Conservation (phyloP, 2,888 invertebrate species). For the Leucoptera coffeella region DNA sequence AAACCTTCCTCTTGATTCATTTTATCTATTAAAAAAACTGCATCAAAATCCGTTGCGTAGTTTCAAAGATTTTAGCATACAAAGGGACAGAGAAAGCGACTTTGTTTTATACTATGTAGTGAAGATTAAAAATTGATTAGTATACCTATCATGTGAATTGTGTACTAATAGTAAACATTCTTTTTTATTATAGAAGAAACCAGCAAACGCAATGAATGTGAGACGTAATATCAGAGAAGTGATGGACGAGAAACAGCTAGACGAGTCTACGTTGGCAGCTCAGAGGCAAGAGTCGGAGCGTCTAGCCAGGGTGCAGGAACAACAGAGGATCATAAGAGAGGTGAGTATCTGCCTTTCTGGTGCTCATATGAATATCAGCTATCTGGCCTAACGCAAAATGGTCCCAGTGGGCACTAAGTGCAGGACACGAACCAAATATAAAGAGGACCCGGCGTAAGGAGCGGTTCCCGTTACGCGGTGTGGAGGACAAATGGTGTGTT, state of each 20-base stretch:
- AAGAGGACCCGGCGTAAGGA: too few relatives aligned
- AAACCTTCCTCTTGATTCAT: background rate
- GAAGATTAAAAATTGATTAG: constrained; percentile 1
- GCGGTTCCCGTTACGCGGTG: too few relatives aligned
- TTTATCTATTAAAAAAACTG: background rate
- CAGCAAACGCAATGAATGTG: constrained; percentile 55
- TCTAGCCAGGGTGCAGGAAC: constrained; percentile 76
- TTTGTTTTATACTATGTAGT: background rate
- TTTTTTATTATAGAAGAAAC: constrained; percentile 29
- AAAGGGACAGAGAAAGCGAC: background rate
- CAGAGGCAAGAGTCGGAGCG: constrained; percentile 91
- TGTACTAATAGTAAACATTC: too few relatives aligned
- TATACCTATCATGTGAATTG: background rate
- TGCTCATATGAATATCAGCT: too few relatives aligned
- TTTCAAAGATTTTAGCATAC: background rate
- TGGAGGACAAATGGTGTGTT: too few relatives aligned
- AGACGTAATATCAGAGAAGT: constrained; percentile 88
- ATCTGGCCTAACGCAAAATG: too few relatives aligned
- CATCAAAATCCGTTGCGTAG: background rate
- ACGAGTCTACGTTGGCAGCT: constrained; percentile 86
- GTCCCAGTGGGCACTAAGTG: too few relatives aligned
- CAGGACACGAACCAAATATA: too few relatives aligned
- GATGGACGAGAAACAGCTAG: constrained; percentile 87
- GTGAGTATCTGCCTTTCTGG: constrained; percentile 13
- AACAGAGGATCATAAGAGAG: constrained; percentile 76